A percentile compares a stretch with the other conserved stretches of the same genome.
Evolutionary conservation across 1,140 invertebrate species (phyloP).

Genomic region (Acromyrmex heyeri): DNA sequence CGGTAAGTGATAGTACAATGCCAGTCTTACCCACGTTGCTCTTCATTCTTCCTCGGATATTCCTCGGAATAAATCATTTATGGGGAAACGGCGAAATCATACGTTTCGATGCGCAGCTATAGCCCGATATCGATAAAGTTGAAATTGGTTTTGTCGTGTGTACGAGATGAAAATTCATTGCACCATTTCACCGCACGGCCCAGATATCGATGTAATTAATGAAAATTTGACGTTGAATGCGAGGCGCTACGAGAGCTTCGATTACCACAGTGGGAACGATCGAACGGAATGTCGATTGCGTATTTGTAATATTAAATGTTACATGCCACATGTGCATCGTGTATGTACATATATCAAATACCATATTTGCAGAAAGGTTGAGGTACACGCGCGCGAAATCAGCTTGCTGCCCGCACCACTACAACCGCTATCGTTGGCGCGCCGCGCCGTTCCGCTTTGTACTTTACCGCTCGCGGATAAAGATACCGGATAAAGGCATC

Average conservation of each 20-base stretch:
- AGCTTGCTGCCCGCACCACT: neutral
- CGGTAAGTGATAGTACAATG: neutral
- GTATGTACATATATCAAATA: neutral
- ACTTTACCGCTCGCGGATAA: constrained; percentile 41
- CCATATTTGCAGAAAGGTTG: constrained; percentile 19
- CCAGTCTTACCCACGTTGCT: neutral
- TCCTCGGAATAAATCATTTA: constrained; percentile 34
- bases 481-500: constrained; percentile 63
- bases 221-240: constrained; percentile 35
- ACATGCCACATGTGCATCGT: neutral
- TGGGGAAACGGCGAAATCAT: constrained; percentile 17
- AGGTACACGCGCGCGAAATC: constrained; percentile 25
- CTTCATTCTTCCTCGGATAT: neutral
- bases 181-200: constrained; percentile 5
- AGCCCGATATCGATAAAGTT: constrained; percentile 34
- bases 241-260: constrained; percentile 4
- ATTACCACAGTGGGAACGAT: constrained; percentile 21
- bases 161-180: constrained; percentile 40
- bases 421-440: neutral
- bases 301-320: constrained; percentile 61
- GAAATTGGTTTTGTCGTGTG: constrained; percentile 30
- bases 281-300: constrained; percentile 9
- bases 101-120: constrained; percentile 8
- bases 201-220: constrained; percentile 62
- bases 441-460: constrained; percentile 34